Evolutionary conservation across 2,113 vertebrate genomes (phyloP).

Genomic region (Saguinus imperator): DNA sequence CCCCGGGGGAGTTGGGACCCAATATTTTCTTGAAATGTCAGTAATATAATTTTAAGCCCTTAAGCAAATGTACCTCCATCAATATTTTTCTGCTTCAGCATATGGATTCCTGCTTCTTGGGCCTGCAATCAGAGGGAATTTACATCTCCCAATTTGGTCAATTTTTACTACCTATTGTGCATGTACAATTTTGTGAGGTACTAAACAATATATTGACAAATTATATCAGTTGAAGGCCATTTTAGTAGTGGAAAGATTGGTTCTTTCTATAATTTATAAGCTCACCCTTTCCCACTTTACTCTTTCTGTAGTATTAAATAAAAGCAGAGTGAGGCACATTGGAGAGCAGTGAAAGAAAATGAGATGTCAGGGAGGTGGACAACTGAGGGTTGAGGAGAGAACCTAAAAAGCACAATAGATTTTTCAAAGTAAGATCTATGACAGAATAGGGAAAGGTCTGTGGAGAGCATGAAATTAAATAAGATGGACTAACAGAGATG

Average conservation of each 20-base stretch:
- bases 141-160: conserved; percentile 59
- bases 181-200: conserved; percentile 69
- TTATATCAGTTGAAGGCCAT: conserved; percentile 57
- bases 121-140: conserved; percentile 64
- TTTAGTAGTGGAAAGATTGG: conserved; percentile 56
- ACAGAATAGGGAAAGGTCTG: conserved; percentile 39
- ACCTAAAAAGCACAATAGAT: conserved; percentile 68
- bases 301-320: conserved; percentile 66
- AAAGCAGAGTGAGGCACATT: conserved; percentile 1
- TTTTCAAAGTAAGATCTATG: conserved; percentile 78
- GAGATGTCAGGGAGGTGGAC: conserved; percentile 72
- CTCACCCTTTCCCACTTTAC: neutral
- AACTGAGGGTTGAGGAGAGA: conserved; percentile 57
- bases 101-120: conserved; percentile 53
- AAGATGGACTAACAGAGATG: conserved; percentile 67
- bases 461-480: conserved; percentile 74
- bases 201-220: conserved; percentile 75
- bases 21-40: neutral
- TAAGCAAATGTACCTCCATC: conserved; percentile 19
- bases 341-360: conserved; percentile 63
- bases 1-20: neutral
- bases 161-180: conserved; percentile 70
- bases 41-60: conserved; percentile 32
- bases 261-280: conserved; percentile 72
- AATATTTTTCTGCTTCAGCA: neutral